These are phyloP conservation scores for Lepidocyrtinus sp. DNA, from an alignment of 2,888 invertebrate species.

Conservation along the genomic window DNA sequence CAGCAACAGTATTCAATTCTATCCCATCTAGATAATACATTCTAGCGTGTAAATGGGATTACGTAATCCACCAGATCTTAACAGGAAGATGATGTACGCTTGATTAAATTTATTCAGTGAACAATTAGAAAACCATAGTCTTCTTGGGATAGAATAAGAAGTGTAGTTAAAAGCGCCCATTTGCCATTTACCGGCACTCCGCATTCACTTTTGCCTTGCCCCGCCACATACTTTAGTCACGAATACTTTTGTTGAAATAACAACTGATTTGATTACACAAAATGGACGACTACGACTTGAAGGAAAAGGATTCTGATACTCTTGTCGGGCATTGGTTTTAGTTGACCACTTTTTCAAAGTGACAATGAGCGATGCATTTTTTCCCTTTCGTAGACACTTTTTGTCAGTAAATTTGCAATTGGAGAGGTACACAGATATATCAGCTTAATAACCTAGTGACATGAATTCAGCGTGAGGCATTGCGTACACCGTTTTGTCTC, in stretches of 20 bases:
- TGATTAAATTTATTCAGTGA: background rate
- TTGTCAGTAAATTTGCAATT: background rate
- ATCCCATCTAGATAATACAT: background rate
- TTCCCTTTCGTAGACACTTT: too few species aligned
- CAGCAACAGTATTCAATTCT: background rate
- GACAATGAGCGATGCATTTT: background rate
- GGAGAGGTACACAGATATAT: too few species aligned
- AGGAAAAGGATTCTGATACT: background rate
- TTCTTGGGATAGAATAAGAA: background rate
- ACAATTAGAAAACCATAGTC: background rate
- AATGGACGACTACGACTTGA: background rate
- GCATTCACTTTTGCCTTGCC: background rate
- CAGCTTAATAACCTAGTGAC: conserved; percentile 22
- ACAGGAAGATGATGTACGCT: too few species aligned
- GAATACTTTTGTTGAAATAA: background rate
- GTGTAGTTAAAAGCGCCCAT: background rate
- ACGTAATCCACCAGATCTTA: too few species aligned
- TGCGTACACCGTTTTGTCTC: too few species aligned
- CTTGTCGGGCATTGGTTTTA: background rate
- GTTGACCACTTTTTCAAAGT: background rate
- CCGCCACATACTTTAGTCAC: background rate
- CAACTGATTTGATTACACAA: background rate
- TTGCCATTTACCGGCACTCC: conserved; percentile 4
- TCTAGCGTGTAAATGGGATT: too few species aligned
- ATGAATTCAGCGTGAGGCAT: background rate